Percentiles rank a stretch among this genome's conserved stretches.
phyloP scores from a whole-genome alignment of 2,888 invertebrate genomes.

The Sinhomidia bicolor region DNA sequence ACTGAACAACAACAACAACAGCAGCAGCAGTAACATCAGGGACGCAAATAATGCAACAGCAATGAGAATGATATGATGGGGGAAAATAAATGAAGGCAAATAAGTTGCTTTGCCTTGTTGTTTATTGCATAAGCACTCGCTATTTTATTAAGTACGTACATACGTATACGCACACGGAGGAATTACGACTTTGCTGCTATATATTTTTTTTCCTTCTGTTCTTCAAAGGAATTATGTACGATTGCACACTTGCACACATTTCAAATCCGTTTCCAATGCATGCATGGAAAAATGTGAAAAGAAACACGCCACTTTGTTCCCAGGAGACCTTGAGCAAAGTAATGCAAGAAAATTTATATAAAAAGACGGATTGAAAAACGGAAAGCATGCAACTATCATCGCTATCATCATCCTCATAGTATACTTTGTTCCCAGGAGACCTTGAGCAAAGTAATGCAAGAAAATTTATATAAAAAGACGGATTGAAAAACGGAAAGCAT shows the following conservation, averaged over 20 bases:
- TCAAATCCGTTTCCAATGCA: slow-evolving; percentile 5
- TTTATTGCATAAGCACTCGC: background rate
- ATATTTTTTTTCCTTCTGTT: background rate
- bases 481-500: background rate
- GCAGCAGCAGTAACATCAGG: background rate
- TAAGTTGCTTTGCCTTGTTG: background rate
- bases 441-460: background rate
- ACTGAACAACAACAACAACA: no score
- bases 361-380: background rate
- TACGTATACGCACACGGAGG: no score
- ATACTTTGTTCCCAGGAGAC: slow-evolving; percentile 30
- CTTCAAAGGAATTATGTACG: background rate
- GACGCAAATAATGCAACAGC: no score
- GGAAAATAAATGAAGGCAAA: slow-evolving; percentile 6
- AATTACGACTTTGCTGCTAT: background rate
- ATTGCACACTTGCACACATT: background rate
- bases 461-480: background rate
- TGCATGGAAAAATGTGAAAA: background rate
- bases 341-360: background rate
- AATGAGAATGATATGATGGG: background rate
- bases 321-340: slow-evolving; percentile 26
- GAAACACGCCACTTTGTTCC: slow-evolving; percentile 4
- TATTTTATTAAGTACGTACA: slow-evolving; percentile 22
- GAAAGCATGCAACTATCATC: background rate
- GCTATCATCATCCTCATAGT: no score